A percentile compares a stretch with the other conserved stretches of the same genome.
Evolutionary conservation across 2,113 vertebrate species (phyloP).

Genomic region (Paradoxurus hermaphroditus): DNA sequence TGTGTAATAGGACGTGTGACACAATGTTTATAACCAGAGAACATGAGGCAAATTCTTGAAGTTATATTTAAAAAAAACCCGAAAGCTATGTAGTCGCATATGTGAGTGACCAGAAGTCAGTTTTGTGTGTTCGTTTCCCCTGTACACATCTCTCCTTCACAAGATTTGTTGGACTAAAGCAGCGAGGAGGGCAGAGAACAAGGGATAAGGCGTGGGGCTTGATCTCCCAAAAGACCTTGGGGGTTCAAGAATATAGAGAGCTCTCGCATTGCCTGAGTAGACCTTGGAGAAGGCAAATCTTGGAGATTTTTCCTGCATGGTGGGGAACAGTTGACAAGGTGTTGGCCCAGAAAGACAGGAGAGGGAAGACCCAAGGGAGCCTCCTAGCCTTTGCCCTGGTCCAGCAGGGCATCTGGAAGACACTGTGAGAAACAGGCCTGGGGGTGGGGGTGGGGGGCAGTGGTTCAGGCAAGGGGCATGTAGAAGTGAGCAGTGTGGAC

Average conservation of each 20-base stretch:
- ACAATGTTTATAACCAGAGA: not conserved
- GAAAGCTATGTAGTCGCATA: not conserved
- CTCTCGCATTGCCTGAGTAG: not conserved
- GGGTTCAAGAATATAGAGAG: not conserved
- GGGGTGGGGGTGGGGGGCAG: no score
- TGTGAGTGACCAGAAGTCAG: not conserved
- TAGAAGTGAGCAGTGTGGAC: not conserved
- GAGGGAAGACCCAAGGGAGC: not conserved
- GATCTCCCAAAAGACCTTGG: not conserved
- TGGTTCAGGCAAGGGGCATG: not conserved
- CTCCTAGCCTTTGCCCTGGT: not conserved
- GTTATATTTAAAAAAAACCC: not conserved
- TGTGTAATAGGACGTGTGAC: not conserved
- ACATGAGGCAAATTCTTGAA: not conserved
- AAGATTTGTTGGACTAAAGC: not conserved
- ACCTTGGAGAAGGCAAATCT: not conserved
- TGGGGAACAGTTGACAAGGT: not conserved
- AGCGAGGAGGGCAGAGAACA: not conserved
- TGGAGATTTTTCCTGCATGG: not conserved
- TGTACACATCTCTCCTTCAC: not conserved
- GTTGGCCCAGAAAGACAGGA: not conserved
- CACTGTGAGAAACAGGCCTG: not conserved
- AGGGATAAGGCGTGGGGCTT: not conserved
- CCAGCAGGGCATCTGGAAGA: not conserved
- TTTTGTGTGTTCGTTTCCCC: not conserved